Evolutionary conservation across 1,140 invertebrate species (phyloP).

Genomic region (Aphelenchoides fujianensis): DNA sequence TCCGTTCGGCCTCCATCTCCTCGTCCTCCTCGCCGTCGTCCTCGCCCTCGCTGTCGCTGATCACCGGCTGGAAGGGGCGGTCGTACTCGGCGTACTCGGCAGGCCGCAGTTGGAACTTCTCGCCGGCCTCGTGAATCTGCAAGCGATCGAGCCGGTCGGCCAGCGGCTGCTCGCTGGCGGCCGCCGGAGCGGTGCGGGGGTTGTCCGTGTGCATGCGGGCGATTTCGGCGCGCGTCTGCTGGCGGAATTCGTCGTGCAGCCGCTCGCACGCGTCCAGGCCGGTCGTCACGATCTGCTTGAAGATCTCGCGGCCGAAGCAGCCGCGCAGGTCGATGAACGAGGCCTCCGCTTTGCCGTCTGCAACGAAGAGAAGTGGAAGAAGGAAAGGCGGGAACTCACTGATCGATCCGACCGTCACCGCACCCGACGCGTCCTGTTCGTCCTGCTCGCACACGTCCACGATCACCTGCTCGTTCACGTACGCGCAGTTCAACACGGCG

Average conservation of each 20-base stretch:
- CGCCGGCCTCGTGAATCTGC: not conserved
- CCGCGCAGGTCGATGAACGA: slow-evolving; percentile 18
- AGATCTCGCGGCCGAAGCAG: slow-evolving; percentile 3
- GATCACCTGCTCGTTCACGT: slow-evolving; percentile 12
- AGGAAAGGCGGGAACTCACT: not conserved
- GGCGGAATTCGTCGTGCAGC: not conserved
- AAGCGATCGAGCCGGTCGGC: not conserved
- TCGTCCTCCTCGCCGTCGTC: not conserved
- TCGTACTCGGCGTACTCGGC: not conserved
- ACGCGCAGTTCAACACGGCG: slow-evolving; percentile 34
- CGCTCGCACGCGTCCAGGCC: not conserved
- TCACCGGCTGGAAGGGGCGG: not conserved
- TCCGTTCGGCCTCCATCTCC: not conserved
- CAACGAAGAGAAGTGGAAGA: not conserved
- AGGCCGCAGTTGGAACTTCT: not conserved
- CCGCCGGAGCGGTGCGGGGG: not conserved
- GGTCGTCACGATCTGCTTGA: slow-evolving; percentile 13
- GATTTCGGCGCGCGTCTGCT: not conserved
- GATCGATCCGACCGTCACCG: slow-evolving; percentile 13
- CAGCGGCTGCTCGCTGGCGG: not conserved
- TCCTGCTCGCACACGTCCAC: slow-evolving; percentile 17
- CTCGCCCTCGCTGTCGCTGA: slow-evolving; percentile 2
- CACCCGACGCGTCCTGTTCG: not conserved
- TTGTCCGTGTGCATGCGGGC: not conserved
- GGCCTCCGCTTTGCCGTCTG: slow-evolving; percentile 11